Percentiles rank a stretch among this genome's conserved stretches.
Evolutionary conservation across 1,140 invertebrate species (phyloP).

Genomic region (Polyergus mexicanus): DNA sequence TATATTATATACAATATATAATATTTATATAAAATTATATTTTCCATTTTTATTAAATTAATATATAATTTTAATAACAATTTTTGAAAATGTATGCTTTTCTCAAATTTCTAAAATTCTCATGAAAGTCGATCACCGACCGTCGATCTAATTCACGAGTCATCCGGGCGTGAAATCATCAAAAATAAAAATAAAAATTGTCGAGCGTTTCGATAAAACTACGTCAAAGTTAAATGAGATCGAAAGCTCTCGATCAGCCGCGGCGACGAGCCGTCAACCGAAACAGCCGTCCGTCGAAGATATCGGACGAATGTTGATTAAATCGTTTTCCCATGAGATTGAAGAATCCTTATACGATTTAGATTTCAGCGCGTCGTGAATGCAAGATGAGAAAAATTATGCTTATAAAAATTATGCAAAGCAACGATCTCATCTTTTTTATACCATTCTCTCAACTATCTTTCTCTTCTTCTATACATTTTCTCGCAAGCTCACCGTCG

Average conservation of each 20-base stretch:
- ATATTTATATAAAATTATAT: neutral
- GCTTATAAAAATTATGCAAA: constrained; percentile 46
- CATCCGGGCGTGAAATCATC: neutral
- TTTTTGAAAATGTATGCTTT: neutral
- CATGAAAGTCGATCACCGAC: constrained; percentile 28
- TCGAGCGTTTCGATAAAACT: constrained; percentile 37
- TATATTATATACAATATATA: neutral
- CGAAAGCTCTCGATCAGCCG: constrained; percentile 48
- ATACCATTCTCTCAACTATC: neutral
- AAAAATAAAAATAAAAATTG: constrained; percentile 51
- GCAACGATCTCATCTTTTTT: constrained; percentile 6
- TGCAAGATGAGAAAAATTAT: constrained; percentile 21
- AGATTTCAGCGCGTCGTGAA: neutral
- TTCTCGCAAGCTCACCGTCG: neutral
- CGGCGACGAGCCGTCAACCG: constrained; percentile 21
- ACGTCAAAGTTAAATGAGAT: constrained; percentile 53
- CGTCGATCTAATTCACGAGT: constrained; percentile 18
- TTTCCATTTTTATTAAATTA: neutral
- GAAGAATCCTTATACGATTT: constrained; percentile 20
- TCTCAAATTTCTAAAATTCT: constrained; percentile 22
- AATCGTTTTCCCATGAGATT: constrained; percentile 32
- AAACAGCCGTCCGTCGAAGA: constrained; percentile 33
- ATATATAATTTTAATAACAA: neutral
- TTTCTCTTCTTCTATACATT: constrained; percentile 1
- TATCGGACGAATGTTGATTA: constrained; percentile 40